Conservation (phyloP, 2,888 invertebrate genomes). For the Polydrusus cervinus region DNA sequence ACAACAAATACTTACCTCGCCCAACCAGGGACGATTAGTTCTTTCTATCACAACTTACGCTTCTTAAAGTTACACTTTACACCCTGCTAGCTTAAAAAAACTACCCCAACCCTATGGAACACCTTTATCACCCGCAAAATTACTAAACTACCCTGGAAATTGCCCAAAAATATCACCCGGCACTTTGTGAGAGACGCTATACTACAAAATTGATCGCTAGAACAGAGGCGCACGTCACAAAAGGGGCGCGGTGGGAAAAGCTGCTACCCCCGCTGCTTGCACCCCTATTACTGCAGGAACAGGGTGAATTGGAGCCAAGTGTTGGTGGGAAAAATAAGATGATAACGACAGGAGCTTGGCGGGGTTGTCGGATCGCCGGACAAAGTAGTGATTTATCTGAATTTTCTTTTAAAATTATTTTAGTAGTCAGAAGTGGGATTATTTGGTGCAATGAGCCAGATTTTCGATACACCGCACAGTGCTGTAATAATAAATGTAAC, state of each 20-base stretch:
- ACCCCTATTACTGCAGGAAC: conserved; percentile 69
- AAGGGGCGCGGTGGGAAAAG: conserved; percentile 65
- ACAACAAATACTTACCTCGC: conserved; percentile 50
- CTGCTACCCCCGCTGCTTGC: conserved; percentile 70
- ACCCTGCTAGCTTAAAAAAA: conserved; percentile 13
- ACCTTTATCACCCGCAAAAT: conserved; percentile 21
- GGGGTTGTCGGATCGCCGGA: conserved; percentile 17
- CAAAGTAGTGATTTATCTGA: not conserved
- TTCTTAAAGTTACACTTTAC: conserved; percentile 17
- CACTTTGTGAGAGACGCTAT: conserved; percentile 42
- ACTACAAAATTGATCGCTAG: conserved; percentile 49
- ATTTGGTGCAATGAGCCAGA: too few species aligned
- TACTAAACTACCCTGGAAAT: conserved; percentile 29
- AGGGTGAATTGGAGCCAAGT: conserved; percentile 37
- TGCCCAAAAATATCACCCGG: conserved; percentile 36
- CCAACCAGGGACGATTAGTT: conserved; percentile 51
- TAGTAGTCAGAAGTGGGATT: too few species aligned
- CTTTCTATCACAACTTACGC: conserved; percentile 27
- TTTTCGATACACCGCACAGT: too few species aligned
- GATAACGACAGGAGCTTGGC: conserved; percentile 12
- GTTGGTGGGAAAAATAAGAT: conserved; percentile 17
- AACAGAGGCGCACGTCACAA: conserved; percentile 49
- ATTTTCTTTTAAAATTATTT: not conserved
- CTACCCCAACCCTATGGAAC: conserved; percentile 22
- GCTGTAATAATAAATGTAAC: too few species aligned